Percentiles rank a stretch among this genome's conserved stretches.
Evolutionary conservation across 2,113 vertebrate genomes (phyloP).

Genomic region (Axis porcinus): DNA sequence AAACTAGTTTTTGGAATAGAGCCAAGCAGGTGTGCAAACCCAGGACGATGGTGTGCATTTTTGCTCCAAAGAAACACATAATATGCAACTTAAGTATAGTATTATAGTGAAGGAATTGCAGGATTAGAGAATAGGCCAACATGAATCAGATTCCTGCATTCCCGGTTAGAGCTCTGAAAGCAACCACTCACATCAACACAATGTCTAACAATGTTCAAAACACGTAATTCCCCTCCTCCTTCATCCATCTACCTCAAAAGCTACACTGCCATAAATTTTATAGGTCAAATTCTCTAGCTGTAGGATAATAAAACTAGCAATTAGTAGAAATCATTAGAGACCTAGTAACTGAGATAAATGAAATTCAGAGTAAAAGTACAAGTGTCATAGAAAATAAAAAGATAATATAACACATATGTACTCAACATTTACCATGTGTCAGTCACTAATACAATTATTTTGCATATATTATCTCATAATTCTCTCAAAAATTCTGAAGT

Average conservation of each 20-base stretch:
- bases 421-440: background rate
- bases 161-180: background rate
- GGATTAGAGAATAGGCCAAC: background rate
- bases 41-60: background rate
- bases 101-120: background rate
- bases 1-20: slow-evolving; percentile 10
- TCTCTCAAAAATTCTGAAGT: background rate
- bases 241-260: background rate
- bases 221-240: background rate
- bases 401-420: background rate
- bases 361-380: background rate
- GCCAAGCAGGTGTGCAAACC: background rate
- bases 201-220: background rate
- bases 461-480: background rate
- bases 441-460: background rate
- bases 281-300: background rate
- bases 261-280: background rate
- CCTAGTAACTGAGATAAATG: background rate
- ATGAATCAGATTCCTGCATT: background rate
- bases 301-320: background rate
- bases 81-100: background rate
- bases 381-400: slow-evolving; percentile 2
- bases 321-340: background rate
- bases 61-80: background rate
- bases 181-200: background rate